Evolutionary conservation across 1,140 invertebrate species (phyloP).

Genomic region (Neodiprion fabricii): DNA sequence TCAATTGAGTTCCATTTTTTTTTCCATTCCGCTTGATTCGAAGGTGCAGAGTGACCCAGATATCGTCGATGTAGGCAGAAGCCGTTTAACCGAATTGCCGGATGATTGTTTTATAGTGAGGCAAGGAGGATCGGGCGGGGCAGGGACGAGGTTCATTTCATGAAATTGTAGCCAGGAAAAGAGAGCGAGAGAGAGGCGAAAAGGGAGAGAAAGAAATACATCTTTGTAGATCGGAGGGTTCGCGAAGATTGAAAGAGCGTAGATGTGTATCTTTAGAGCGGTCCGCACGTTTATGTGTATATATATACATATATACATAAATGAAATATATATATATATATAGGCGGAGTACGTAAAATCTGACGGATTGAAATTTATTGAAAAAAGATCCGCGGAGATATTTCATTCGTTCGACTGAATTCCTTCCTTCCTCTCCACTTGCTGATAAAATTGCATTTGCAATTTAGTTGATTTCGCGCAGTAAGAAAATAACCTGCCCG

Average conservation of each 20-base stretch:
- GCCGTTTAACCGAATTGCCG: background rate
- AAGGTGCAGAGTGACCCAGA: background rate
- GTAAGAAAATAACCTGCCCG: too few species aligned
- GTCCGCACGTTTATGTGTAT: background rate
- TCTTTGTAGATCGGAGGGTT: background rate
- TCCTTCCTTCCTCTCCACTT: background rate
- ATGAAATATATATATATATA: background rate
- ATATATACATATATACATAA: too few species aligned
- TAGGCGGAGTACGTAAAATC: background rate
- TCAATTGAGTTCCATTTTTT: background rate
- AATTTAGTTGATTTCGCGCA: too few species aligned
- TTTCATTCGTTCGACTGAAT: background rate
- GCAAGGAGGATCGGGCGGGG: background rate
- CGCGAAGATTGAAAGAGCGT: background rate
- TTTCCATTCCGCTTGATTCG: background rate
- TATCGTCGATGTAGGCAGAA: background rate
- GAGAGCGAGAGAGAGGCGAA: too few species aligned
- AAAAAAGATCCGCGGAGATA: background rate
- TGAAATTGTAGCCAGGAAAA: background rate
- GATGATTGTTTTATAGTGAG: background rate
- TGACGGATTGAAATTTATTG: constrained; percentile 5
- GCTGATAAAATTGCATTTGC: too few species aligned
- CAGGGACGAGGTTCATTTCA: background rate
- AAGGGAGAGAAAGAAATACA: background rate
- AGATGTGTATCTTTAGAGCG: background rate